Evolutionary conservation across 2,113 vertebrate species (phyloP).

Genomic region (Plectropomus leopardus): DNA sequence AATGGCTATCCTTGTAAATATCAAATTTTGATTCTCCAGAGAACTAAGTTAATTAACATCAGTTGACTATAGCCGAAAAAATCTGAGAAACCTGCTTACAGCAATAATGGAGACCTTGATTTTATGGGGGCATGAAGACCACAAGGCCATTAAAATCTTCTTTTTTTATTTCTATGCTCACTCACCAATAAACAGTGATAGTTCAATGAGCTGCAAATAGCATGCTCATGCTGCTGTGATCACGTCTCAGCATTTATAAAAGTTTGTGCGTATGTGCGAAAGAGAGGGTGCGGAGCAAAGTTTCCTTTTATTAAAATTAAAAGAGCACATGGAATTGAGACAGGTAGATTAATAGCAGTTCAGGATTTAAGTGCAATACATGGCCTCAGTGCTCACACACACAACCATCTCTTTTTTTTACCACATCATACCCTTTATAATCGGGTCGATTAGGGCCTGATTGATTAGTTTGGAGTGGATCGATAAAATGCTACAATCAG

Average conservation of each 20-base stretch:
- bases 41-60: neutral
- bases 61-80: neutral
- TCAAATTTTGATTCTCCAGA: neutral
- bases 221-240: neutral
- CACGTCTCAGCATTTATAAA: constrained; percentile 12
- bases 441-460: constrained; percentile 67
- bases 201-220: neutral
- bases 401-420: constrained; percentile 41
- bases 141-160: neutral
- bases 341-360: constrained; percentile 48
- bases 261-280: neutral
- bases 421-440: constrained; percentile 71
- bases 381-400: neutral
- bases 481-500: constrained; percentile 67
- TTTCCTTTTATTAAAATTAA: constrained; percentile 52
- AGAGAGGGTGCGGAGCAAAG: constrained; percentile 1
- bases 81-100: neutral
- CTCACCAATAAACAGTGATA: neutral
- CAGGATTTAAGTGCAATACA: constrained; percentile 34
- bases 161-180: neutral
- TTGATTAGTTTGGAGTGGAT: constrained; percentile 65
- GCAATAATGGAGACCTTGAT: neutral
- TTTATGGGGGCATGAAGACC: neutral
- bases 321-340: constrained; percentile 41
- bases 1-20: neutral